Percentiles rank a stretch among this genome's conserved stretches.
These are phyloP conservation scores for Brachionus rotundiformis DNA, from an alignment of 1,140 invertebrate genomes.

Conservation along the genomic window DNA sequence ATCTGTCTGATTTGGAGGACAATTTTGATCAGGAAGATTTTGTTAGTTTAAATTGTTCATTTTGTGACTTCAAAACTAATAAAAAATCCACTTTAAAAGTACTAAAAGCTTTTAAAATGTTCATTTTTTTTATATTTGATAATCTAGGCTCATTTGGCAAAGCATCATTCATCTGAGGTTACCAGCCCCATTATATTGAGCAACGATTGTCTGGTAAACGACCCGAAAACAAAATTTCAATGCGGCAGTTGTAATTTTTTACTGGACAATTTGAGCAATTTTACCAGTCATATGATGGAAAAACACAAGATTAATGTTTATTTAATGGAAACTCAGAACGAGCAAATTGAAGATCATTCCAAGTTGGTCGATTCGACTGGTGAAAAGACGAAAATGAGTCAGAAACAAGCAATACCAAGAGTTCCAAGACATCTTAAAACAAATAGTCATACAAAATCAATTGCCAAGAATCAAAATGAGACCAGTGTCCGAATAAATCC, in stretches of 20 bases:
- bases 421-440: not conserved
- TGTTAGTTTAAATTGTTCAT: not conserved
- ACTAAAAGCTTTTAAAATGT: not conserved
- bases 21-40: conserved; percentile 16
- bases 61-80: not conserved
- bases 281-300: conserved; percentile 31
- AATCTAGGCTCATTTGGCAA: not conserved
- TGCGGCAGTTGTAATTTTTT: conserved; percentile 35
- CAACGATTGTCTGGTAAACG: conserved; percentile 3
- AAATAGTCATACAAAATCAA: not conserved
- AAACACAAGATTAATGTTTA: conserved; percentile 43
- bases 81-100: conserved; percentile 38
- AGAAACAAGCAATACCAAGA: not conserved
- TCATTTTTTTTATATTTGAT: not conserved
- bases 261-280: conserved; percentile 1
- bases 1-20: not conserved
- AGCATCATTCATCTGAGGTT: conserved; percentile 29
- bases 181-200: not conserved
- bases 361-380: not conserved
- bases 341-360: not conserved
- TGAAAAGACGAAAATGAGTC: not conserved
- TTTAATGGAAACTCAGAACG: not conserved
- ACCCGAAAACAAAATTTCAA: conserved; percentile 41
- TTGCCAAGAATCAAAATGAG: not conserved
- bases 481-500: conserved; percentile 9